Evolutionary conservation across 2,888 invertebrate genomes (phyloP), one percentile per base, ranked within the genome.

Genomic region (Tipula lateralis): DNA sequence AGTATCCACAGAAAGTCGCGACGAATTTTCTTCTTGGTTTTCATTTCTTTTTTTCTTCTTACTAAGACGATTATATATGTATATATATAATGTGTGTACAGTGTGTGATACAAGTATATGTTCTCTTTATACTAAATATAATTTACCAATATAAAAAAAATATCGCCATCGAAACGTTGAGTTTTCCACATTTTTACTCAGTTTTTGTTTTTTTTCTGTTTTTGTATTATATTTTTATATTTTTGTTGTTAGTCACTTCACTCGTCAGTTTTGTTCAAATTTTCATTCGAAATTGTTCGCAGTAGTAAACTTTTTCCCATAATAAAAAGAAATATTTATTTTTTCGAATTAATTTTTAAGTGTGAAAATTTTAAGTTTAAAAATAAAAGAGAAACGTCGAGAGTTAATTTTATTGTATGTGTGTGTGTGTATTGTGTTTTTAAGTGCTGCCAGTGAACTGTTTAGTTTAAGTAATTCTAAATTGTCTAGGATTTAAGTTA

Each of bases 231-330:
- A 9, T 39, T 66, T 66, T 24, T 24, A 66, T 66, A 66, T 66
- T 66, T 50, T 66, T 24, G 66, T 66, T 66, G 24, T 66, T 66
- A 66, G 66, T 66, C 66, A 32, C 32, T 32, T 3, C 32, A 66
- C 66, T 66, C 66, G 66, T 66, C 66, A 66, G 66, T 66, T 66
- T 66, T 19, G 66, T 66, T 66, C 66, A 66, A 66, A 66, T 66
- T 66, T 66, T 66, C 24, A 66, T 66, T 66, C 9, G 66, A 66
- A 66, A 9, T 66, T 24, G 66, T 66, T 66, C 24, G 19, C 24
- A 9, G 19, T 24, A 19, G 66, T 66, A 24, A 24, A 1, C 44
- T 6, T 50, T 50, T 50, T 50, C 44, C 44, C n/a, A 50, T 5
- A 24, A 24, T 24, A 66, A 66, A 24, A 66, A 66, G 24, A 66